Conservation (phyloP, 1,140 invertebrate species). For the Drosophila simulans region DNA sequence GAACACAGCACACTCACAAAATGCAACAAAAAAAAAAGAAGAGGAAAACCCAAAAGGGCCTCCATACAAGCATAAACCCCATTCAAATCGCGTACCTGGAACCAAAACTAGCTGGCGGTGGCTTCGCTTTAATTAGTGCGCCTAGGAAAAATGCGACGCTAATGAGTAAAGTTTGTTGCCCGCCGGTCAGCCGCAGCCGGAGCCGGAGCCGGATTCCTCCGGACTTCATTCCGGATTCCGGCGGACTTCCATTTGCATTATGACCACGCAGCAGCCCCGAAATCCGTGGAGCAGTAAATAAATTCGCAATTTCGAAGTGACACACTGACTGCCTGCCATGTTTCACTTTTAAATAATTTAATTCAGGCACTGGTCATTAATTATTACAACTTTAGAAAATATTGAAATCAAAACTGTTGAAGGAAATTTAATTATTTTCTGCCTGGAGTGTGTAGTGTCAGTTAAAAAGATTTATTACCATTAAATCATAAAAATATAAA, state of each 20-base stretch:
- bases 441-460: no score
- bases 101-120: slow-evolving; percentile 21
- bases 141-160: slow-evolving; percentile 76
- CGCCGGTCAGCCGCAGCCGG: slow-evolving; percentile 34
- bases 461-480: neutral
- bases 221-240: slow-evolving; percentile 2
- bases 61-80: slow-evolving; percentile 18
- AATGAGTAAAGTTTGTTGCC: slow-evolving; percentile 83
- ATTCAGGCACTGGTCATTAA: neutral
- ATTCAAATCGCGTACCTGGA: slow-evolving; percentile 57
- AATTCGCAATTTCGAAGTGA: slow-evolving; percentile 44
- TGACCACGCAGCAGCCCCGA: neutral
- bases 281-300: slow-evolving; percentile 43
- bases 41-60: neutral
- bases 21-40: neutral
- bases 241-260: slow-evolving; percentile 17
- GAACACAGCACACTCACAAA: neutral
- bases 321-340: slow-evolving; percentile 15
- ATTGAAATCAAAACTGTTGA: neutral
- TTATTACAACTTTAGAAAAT: slow-evolving; percentile 26
- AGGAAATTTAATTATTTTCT: neutral
- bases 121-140: slow-evolving; percentile 76
- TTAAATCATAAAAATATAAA: neutral
- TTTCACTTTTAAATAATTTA: slow-evolving; percentile 45
- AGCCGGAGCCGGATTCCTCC: slow-evolving; percentile 5